Evolutionary conservation across 2,113 vertebrate genomes (phyloP).

Genomic region (Phalacrocorax brasilianus): DNA sequence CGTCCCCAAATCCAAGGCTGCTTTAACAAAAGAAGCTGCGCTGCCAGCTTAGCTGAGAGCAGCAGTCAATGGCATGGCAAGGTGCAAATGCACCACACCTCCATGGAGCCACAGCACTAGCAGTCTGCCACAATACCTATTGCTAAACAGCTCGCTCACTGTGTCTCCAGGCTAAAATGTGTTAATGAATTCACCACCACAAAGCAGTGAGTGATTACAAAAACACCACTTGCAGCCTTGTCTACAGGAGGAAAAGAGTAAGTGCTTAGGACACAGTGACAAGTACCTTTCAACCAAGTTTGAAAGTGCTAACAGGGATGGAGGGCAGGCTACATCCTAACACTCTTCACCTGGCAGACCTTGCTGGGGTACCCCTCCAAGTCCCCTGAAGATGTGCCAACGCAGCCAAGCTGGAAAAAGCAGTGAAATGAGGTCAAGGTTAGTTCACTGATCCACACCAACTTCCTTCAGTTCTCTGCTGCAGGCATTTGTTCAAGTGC

Average conservation of each 20-base stretch:
- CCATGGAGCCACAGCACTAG: neutral
- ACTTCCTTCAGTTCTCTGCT: neutral
- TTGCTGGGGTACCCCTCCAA: neutral
- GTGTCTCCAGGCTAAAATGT: slow-evolving; percentile 13
- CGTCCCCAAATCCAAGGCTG: neutral
- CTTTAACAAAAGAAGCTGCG: neutral
- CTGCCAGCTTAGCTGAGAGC: neutral
- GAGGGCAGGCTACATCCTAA: neutral
- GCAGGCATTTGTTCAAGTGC: neutral
- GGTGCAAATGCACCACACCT: neutral
- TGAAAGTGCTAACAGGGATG: neutral
- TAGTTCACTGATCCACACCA: neutral
- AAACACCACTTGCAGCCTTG: neutral
- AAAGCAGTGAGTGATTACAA: neutral
- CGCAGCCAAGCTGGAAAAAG: neutral
- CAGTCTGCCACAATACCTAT: neutral
- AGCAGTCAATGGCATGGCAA: neutral
- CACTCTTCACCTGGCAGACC: neutral
- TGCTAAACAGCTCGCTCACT: neutral
- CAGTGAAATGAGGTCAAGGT: neutral
- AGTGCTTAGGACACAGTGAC: neutral
- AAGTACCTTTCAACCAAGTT: neutral
- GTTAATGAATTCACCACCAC: neutral
- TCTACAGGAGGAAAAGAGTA: neutral
- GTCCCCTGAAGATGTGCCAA: neutral